Evolutionary conservation across 1,140 invertebrate species (phyloP).

Genomic region (Drosophila persimilis): DNA sequence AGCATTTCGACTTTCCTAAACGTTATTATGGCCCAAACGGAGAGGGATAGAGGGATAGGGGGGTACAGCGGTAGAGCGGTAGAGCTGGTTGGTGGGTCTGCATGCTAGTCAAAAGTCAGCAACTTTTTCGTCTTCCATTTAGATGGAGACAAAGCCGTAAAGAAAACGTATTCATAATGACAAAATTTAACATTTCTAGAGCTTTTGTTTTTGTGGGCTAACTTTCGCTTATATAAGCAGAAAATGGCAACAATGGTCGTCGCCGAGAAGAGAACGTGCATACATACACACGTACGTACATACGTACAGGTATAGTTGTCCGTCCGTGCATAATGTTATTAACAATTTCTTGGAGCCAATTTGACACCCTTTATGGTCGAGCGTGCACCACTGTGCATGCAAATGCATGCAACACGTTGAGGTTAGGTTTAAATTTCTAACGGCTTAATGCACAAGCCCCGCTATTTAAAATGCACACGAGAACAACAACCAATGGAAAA

Average conservation of each 20-base stretch:
- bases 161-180: constrained; percentile 10
- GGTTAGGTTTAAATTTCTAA: constrained; percentile 67
- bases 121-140: constrained; percentile 59
- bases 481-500: constrained; percentile 54
- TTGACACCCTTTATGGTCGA: constrained; percentile 54
- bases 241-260: constrained; percentile 45
- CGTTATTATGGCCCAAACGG: constrained; percentile 30
- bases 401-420: constrained; percentile 51
- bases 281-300: no score
- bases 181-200: constrained; percentile 38
- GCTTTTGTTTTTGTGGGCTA: constrained; percentile 42
- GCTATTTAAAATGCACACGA: constrained; percentile 70
- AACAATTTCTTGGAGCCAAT: constrained; percentile 57
- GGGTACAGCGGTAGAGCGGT: constrained; percentile 62
- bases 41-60: constrained; percentile 12
- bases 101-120: constrained; percentile 73
- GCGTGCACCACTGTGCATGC: constrained; percentile 44
- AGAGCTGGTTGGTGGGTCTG: constrained; percentile 34
- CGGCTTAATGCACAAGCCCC: constrained; percentile 69
- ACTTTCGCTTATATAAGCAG: constrained; percentile 80
- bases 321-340: constrained; percentile 68
- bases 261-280: constrained; percentile 29
- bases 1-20: constrained; percentile 50
- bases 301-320: not conserved
- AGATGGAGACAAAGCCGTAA: constrained; percentile 9